phyloP scores from a whole-genome alignment of 2,113 vertebrate genomes.

The Bos taurus region ARS-UCD2.0 NC_037332.1:64477501-64478000 shows the following conservation, averaged over 20 bases:
- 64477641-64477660: neutral
- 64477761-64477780: neutral
- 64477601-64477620: neutral
- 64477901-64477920: neutral
- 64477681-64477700: neutral
- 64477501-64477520: neutral
- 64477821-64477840: neutral
- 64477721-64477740: neutral
- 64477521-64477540: neutral
- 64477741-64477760: neutral
- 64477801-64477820: neutral
- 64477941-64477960: neutral
- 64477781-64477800: neutral
- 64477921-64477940: neutral
- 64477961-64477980: neutral
- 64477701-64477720: neutral
- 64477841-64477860: neutral
- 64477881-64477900: neutral
- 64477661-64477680: neutral
- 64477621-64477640: neutral
- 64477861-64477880: neutral
- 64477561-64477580: neutral
- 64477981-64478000: neutral
- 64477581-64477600: neutral
- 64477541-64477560: neutral